Evolutionary conservation across 2,113 vertebrate genomes (phyloP).

Genomic region (Anarrhichthys ocellatus): DNA sequence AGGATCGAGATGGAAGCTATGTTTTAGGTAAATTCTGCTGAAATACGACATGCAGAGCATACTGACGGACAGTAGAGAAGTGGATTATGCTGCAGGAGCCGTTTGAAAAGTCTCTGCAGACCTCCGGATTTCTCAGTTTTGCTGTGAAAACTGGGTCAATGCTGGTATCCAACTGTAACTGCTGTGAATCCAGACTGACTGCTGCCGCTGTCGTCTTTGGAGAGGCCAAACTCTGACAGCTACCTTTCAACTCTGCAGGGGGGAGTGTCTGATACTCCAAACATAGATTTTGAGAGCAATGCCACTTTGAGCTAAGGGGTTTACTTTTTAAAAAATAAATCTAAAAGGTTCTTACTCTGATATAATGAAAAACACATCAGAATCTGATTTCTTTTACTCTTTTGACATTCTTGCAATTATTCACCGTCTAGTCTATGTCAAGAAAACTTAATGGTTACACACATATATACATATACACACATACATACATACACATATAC

Average conservation of each 20-base stretch:
- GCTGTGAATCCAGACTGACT: conserved; percentile 33
- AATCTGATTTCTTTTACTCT: not conserved
- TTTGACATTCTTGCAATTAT: not conserved
- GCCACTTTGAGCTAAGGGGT: not conserved
- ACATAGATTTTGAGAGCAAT: conserved; percentile 9
- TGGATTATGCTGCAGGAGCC: conserved; percentile 20
- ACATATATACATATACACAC: too few relatives aligned
- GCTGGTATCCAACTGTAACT: conserved; percentile 24
- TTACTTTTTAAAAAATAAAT: not conserved
- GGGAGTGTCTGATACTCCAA: conserved; percentile 33
- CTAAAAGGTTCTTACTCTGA: not conserved
- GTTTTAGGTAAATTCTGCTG: not conserved
- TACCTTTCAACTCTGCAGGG: conserved; percentile 46
- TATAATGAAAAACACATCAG: not conserved
- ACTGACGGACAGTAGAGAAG: not conserved
- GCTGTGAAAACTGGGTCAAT: conserved; percentile 52
- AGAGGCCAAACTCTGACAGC: conserved; percentile 41
- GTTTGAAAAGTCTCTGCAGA: conserved; percentile 22
- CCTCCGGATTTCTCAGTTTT: conserved; percentile 10
- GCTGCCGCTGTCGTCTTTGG: conserved; percentile 16
- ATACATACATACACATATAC: too few relatives aligned
- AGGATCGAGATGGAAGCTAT: not conserved
- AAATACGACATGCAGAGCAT: not conserved
- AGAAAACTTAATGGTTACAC: not conserved
- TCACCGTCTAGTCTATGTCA: not conserved